These are phyloP conservation scores for Pogonocichla stellata DNA, from an alignment of 2,113 vertebrate genomes.

Conservation along the genomic window DNA sequence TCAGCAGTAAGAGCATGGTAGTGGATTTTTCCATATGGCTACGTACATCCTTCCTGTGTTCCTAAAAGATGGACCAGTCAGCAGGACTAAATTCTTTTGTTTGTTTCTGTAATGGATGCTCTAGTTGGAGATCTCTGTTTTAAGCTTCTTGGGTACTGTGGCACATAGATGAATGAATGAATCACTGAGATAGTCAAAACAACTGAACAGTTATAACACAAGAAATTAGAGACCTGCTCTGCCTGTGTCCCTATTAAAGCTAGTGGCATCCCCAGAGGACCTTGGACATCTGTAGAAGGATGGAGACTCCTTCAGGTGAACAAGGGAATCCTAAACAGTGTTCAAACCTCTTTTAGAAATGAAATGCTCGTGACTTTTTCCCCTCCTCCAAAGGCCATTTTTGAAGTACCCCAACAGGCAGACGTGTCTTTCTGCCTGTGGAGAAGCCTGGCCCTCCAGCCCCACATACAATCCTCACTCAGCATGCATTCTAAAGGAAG, in stretches of 20 bases:
- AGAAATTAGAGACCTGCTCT: not conserved
- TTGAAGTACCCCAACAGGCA: rapidly evolving
- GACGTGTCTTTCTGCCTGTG: rapidly evolving
- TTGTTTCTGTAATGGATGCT: not conserved
- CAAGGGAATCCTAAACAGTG: not conserved
- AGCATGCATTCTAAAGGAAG: not conserved
- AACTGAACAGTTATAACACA: not conserved
- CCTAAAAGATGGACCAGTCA: not conserved
- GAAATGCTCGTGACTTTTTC: rapidly evolving
- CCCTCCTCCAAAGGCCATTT: not conserved
- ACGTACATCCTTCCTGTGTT: not conserved
- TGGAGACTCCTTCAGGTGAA: not conserved
- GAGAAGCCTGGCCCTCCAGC: not conserved
- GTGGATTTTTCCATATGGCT: slow-evolving; percentile 43
- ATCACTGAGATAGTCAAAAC: not conserved
- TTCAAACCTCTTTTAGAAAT: not conserved
- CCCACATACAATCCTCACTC: rapidly evolving
- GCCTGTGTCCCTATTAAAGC: not conserved
- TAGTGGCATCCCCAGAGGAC: not conserved
- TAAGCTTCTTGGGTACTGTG: not conserved
- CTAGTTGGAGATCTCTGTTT: not conserved
- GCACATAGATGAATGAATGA: not conserved
- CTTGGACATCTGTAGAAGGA: not conserved
- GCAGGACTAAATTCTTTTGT: not conserved
- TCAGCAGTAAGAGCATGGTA: not conserved